A percentile compares a stretch with the other conserved stretches of the same genome.
phyloP scores from a whole-genome alignment of 2,113 vertebrate species.

The Cichladusa arquata region DNA sequence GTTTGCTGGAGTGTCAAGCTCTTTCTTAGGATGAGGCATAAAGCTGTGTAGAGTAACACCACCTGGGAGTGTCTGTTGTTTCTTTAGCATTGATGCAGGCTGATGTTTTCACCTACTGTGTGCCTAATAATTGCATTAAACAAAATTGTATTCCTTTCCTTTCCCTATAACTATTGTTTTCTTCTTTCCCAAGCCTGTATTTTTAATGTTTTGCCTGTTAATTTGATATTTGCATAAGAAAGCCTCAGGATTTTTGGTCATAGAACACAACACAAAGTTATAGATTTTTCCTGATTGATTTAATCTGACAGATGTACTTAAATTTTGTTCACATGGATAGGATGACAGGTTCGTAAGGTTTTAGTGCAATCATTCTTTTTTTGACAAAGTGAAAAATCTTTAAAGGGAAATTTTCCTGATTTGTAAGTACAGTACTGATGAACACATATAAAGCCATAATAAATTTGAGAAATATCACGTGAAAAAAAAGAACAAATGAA shows the following conservation, averaged over 20 bases:
- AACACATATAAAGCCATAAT: background rate
- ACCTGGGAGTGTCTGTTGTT: background rate
- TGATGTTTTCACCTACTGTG: background rate
- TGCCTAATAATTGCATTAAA: background rate
- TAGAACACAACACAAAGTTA: background rate
- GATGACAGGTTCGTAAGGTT: background rate
- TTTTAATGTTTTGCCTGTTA: background rate
- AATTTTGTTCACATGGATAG: background rate
- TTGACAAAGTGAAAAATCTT: background rate
- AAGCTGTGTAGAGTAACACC: background rate
- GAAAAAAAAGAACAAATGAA: background rate
- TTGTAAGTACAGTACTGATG: background rate
- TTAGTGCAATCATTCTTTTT: background rate
- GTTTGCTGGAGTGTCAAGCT: background rate
- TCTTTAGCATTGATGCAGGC: background rate
- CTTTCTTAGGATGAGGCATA: background rate
- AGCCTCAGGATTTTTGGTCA: background rate
- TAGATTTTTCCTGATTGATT: background rate
- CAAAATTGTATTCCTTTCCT: background rate
- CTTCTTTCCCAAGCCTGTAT: background rate
- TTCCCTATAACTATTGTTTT: background rate
- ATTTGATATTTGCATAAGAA: background rate
- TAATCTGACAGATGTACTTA: background rate
- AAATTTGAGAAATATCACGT: background rate
- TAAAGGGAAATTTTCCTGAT: background rate